Base-by-base conservation (phyloP, 2,797 vertebrate genomes). In the Coreius guichenoti region DNA sequence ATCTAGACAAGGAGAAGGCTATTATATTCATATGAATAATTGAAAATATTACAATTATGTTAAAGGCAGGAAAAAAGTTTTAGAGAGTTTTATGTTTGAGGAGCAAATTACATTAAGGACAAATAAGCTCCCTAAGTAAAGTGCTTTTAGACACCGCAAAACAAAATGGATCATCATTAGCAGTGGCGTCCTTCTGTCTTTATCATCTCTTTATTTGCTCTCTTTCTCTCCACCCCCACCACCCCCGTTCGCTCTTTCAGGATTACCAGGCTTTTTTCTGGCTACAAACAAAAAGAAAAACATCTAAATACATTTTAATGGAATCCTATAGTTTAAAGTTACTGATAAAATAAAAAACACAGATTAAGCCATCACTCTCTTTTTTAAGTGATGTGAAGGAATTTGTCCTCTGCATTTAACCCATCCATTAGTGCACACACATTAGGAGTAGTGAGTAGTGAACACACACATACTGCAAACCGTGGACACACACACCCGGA, bases 241-340 rank as follows among this genome's bases (percentile, higher is more conserved):
- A 2, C 12, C 58, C 19, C 12, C 8, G 26, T 49, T 19, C 6
- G 43, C 47, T 17, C 43, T 43, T 43, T 65, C 83, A 97, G 97
- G 97, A 97, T 89, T 97, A 97, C 87, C 96, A 97, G 90, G 93
- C 96, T 0, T 98, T 58, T n/a, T 58, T 58, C 11, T n/a, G 11
- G 56, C 11, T 58, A 5, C n/a, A 58, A 58, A n/a, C 8, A 58
- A 5, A 0, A 58, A 11, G 54, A 58, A n/a, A 54, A n/a, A 58
- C 54, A 56, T 56, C 54, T 56, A 21, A 56, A n/a, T 9, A 58
- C 23, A 58, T 58, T 58, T 58, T 23, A 56, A 23, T 23, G 21
- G 2, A 54, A 21, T 54, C 51, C 51, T 54, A 21, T 6, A 54
- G 51, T 21, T 54, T 54, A 51, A 56, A 23, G 54, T 56, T 23